Percentiles rank a stretch among this genome's conserved stretches.
phyloP scores from a whole-genome alignment of 2,797 vertebrate species.

The Clamator glandarius region DNA sequence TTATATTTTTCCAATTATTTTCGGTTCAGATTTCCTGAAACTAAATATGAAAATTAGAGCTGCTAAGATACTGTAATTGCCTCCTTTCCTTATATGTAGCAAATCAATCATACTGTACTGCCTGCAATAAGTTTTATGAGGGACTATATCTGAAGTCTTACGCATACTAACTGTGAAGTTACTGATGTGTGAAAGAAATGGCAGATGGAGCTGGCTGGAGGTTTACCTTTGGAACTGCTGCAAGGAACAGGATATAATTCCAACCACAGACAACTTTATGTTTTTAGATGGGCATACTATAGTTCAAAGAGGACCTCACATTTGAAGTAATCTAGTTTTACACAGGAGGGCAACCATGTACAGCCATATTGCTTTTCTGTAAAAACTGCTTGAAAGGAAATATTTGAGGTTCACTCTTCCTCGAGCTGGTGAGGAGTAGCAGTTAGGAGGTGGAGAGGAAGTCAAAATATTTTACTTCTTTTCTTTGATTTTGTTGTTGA shows the following conservation, averaged over 20 bases:
- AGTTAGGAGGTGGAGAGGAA: not conserved
- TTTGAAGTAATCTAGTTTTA: not conserved
- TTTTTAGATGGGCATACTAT: not conserved
- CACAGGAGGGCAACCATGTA: not conserved
- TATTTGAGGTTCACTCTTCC: not conserved
- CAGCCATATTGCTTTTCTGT: not conserved
- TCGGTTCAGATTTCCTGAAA: not conserved
- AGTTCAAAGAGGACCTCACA: not conserved
- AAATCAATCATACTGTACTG: not conserved
- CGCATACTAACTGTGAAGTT: not conserved
- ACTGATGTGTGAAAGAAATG: not conserved
- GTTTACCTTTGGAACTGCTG: not conserved
- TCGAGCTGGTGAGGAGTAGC: not conserved
- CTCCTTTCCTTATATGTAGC: not conserved
- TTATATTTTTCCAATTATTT: not conserved
- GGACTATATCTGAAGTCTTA: not conserved
- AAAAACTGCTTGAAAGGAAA: not conserved
- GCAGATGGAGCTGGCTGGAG: not conserved
- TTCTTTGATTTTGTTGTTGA: not conserved
- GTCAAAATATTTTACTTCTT: not conserved
- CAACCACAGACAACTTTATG: not conserved
- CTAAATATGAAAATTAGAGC: not conserved
- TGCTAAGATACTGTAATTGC: not conserved
- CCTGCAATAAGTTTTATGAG: not conserved
- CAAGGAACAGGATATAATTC: not conserved